Conservation (phyloP, 2,113 vertebrate species). For the Carettochelys insculpta region DNA sequence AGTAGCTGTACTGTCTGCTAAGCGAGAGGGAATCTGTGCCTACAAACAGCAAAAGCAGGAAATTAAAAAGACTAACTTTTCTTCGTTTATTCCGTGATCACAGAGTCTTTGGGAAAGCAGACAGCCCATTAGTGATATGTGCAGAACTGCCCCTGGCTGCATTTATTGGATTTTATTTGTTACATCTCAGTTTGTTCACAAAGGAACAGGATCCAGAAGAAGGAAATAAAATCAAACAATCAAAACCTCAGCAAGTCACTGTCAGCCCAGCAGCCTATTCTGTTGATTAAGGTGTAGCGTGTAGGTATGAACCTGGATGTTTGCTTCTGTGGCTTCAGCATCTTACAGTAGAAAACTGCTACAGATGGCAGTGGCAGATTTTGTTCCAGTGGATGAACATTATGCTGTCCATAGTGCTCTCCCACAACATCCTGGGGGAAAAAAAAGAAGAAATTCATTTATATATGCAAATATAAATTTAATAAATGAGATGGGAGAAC, state of each 20-base stretch:
- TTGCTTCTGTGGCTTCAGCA: not conserved
- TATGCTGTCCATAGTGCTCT: not conserved
- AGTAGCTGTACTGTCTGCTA: not conserved
- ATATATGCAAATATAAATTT: not conserved
- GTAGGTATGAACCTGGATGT: not conserved
- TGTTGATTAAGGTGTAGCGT: not conserved
- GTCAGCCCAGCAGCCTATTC: not conserved
- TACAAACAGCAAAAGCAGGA: not conserved
- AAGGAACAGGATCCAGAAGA: not conserved
- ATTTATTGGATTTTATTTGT: not conserved
- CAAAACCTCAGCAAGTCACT: not conserved
- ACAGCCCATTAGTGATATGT: accelerated
- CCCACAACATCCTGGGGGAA: not conserved
- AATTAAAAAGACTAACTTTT: not conserved
- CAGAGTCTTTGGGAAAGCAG: not conserved
- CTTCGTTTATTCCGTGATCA: not conserved
- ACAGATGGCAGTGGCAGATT: not conserved
- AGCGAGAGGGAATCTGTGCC: not conserved
- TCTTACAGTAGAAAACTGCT: not conserved
- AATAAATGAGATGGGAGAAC: not conserved
- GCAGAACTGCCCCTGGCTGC: not conserved
- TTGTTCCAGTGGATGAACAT: not conserved
- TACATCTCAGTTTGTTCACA: not conserved
- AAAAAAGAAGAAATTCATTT: not conserved
- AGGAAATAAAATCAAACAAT: not conserved